A percentile compares a stretch with the other conserved stretches of the same genome.
These are phyloP conservation scores for Tamias sibiricus DNA, from an alignment of 2,113 vertebrate species.

Conservation along the genomic window DNA sequence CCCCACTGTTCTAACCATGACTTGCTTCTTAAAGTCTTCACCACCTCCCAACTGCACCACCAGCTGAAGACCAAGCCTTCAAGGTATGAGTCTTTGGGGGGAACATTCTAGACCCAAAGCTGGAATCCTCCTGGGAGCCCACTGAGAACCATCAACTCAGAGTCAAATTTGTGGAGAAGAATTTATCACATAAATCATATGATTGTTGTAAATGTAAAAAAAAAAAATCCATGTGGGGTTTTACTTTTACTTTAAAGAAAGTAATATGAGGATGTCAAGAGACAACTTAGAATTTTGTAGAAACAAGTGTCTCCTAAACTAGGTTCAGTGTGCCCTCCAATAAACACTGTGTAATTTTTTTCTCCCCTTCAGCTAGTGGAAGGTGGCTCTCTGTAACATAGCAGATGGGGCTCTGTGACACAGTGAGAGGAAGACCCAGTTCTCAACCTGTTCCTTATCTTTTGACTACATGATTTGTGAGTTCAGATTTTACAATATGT, in stretches of 20 bases:
- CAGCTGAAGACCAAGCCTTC: too few species aligned
- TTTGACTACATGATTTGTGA: neutral
- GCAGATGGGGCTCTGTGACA: neutral
- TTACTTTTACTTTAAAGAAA: slow-evolving; percentile 36
- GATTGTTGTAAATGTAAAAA: neutral
- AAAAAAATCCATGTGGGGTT: neutral
- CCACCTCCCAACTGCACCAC: too few species aligned
- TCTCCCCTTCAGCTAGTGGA: neutral
- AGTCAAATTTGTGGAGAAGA: neutral
- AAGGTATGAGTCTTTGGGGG: too few species aligned
- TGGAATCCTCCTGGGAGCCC: neutral
- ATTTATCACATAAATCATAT: neutral
- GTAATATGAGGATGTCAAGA: neutral
- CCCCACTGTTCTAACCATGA: too few species aligned
- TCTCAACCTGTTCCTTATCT: neutral
- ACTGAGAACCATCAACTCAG: neutral
- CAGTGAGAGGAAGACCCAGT: neutral
- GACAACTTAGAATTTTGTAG: neutral
- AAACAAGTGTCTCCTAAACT: neutral
- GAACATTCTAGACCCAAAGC: too few species aligned
- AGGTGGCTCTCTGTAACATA: neutral
- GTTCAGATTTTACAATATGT: neutral
- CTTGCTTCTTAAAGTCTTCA: too few species aligned
- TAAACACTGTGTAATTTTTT: neutral
- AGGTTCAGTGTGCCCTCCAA: neutral